These are phyloP conservation scores for Esox lucius DNA, from an alignment of 2,797 vertebrate genomes.

Conservation along the genomic window DNA sequence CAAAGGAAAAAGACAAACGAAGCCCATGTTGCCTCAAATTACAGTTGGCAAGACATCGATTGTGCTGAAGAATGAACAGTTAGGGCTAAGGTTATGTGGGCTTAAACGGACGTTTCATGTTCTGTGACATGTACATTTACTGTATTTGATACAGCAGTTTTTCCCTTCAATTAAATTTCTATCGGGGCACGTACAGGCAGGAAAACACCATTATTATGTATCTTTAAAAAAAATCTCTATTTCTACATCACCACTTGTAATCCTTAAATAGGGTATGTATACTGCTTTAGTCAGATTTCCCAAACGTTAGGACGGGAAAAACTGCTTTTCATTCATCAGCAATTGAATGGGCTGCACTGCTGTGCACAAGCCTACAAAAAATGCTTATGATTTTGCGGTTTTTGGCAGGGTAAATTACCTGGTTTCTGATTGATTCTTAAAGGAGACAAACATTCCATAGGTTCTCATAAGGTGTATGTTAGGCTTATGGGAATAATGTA, in stretches of 20 bases:
- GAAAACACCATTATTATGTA: constrained; percentile 29
- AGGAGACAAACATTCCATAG: neutral
- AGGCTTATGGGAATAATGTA: neutral
- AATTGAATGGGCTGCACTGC: neutral
- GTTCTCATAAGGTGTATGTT: neutral
- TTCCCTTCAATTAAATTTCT: constrained; percentile 5
- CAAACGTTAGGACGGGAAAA: constrained; percentile 8
- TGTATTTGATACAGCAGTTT: constrained; percentile 8
- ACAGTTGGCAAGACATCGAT: neutral
- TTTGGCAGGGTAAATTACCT: neutral
- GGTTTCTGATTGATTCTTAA: neutral
- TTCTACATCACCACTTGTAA: constrained; percentile 25
- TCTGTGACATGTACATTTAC: neutral
- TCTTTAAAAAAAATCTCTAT: constrained; percentile 21
- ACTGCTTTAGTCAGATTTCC: constrained; percentile 11
- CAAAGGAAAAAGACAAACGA: neutral
- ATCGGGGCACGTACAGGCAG: constrained; percentile 7
- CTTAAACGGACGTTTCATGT: neutral
- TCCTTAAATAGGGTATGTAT: constrained; percentile 14
- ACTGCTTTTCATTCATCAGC: neutral
- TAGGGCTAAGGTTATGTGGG: neutral
- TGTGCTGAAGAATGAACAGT: neutral
- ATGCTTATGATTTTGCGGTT: neutral
- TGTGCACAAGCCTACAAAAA: neutral
- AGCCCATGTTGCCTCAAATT: neutral